These are phyloP conservation scores for Pseudobourletiella spinata DNA, from an alignment of 1,140 invertebrate genomes.

Conservation along the genomic window DNA sequence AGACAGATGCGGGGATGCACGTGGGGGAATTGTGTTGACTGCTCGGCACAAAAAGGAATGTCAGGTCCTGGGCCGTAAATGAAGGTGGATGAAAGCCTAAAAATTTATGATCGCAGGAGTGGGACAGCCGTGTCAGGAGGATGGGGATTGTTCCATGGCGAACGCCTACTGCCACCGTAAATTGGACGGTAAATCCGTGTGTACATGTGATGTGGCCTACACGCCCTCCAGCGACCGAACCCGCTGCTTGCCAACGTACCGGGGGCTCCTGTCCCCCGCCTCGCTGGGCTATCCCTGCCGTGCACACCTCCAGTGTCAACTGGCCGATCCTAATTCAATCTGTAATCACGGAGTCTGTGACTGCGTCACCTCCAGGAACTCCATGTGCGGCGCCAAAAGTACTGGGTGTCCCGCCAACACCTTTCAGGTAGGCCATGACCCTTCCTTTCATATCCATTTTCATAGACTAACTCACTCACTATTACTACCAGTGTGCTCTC, in stretches of 20 bases:
- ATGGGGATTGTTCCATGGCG: slow-evolving; percentile 29
- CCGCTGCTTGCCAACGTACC: slow-evolving; percentile 48
- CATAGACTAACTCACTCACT: too few species aligned
- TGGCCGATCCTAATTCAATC: slow-evolving; percentile 63
- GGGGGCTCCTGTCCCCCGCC: slow-evolving; percentile 52
- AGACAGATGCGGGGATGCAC: too few species aligned
- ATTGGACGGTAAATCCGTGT: slow-evolving; percentile 31
- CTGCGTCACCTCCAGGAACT: slow-evolving; percentile 49
- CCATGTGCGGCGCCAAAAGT: slow-evolving; percentile 56
- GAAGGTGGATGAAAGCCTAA: too few species aligned
- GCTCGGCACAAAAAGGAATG: too few species aligned
- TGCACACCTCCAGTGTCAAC: slow-evolving; percentile 61
- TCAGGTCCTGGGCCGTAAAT: too few species aligned
- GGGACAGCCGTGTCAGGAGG: slow-evolving; percentile 32
- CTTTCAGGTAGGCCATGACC: slow-evolving; percentile 79
- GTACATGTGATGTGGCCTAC: slow-evolving; percentile 37
- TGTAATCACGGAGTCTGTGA: slow-evolving; percentile 68
- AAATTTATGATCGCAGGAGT: slow-evolving; percentile 26
- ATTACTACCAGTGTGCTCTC: too few species aligned
- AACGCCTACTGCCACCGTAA: slow-evolving; percentile 34
- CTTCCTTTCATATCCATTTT: too few species aligned
- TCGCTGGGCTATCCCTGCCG: slow-evolving; percentile 66
- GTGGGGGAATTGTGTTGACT: too few species aligned
- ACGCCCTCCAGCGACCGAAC: slow-evolving; percentile 29
- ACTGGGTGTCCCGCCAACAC: slow-evolving; percentile 71